A percentile compares a stretch with the other conserved stretches of the same genome.
These are phyloP conservation scores for Phymanthus crucifer DNA, from an alignment of 92 coral and sea anemone genomes.

Conservation along the genomic window DNA sequence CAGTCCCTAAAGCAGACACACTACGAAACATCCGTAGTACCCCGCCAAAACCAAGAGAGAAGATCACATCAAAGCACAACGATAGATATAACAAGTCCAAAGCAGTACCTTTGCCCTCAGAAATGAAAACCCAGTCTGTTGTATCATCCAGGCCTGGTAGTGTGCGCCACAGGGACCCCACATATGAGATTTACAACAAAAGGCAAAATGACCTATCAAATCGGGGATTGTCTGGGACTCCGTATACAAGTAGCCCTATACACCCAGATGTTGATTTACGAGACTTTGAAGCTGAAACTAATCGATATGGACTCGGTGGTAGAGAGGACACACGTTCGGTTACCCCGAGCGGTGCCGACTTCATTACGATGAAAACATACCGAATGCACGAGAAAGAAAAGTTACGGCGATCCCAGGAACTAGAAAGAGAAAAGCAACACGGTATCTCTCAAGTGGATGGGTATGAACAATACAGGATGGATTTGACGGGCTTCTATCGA, in stretches of 20 bases:
- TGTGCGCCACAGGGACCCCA: neutral
- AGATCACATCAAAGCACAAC: slow-evolving; percentile 26
- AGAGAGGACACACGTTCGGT: slow-evolving; percentile 50
- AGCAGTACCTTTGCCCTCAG: neutral
- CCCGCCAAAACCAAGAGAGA: slow-evolving; percentile 24
- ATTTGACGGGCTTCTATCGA: slow-evolving; percentile 3
- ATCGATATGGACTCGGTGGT: slow-evolving; percentile 14
- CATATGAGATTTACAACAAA: neutral
- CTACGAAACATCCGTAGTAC: slow-evolving; percentile 32
- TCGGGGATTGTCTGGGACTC: neutral
- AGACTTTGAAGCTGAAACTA: neutral
- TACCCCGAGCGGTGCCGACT: slow-evolving; percentile 74
- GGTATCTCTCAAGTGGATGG: neutral
- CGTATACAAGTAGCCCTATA: slow-evolving; percentile 33
- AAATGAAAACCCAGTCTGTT: neutral
- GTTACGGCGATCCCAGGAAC: slow-evolving; percentile 47
- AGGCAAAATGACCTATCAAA: neutral
- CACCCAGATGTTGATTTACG: slow-evolving; percentile 7
- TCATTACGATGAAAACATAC: slow-evolving; percentile 62
- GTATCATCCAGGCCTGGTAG: neutral
- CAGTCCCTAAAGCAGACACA: slow-evolving; percentile 57
- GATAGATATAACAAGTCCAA: slow-evolving; percentile 28
- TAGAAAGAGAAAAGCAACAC: slow-evolving; percentile 15
- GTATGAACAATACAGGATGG: slow-evolving; percentile 14
- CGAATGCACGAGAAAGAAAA: slow-evolving; percentile 58